Evolutionary conservation across 2,888 invertebrate species (phyloP), one percentile per base, ranked within the genome.

Genomic region (Liodrosophila aerea): DNA sequence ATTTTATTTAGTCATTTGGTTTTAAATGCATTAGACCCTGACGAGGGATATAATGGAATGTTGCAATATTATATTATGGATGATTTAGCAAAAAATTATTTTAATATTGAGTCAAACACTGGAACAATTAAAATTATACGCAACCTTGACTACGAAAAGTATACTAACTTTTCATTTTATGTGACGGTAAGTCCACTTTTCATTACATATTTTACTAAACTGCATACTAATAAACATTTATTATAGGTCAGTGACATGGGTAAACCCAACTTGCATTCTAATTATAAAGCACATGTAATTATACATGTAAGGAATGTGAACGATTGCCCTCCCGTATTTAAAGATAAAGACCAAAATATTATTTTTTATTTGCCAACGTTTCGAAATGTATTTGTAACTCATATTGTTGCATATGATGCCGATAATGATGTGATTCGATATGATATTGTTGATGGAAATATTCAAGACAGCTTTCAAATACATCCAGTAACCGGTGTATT

Each of bases 321-420:
- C 90, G 97, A 98, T 88, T 96, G 96, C 76, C 93, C 97, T n/a
- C 98, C 98, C 2, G 91, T 91, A 49, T 98, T 98, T 90, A 90
- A 92, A 7, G 92, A 92, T 58, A 87, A 92, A 9, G 90, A 92
- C 49, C 96, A 96, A 89, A 94, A 94, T 81, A 93, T 95, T 1
- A 94, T 94, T 0, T 90, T 98, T 45, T 91, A 96, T 59, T 89
- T 96, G 69, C 98, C 98, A 12, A 96, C 97, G 0, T 95, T 95
- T 87, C 92, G 92, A 74, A 94, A 95, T 86, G 94, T 97, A 3
- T 92, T 93, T 7, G 94, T 98, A 16, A 88, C 93, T 5, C 91
- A 91, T 87, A 92, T 95, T 27, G 91, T 91, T 57, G 97, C 97
- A 0, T 90, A 91, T 7, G 98, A 98, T 91, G 93, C 94, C 2